phyloP scores from a whole-genome alignment of 2,113 vertebrate species.

The Crotalus tigris region DNA sequence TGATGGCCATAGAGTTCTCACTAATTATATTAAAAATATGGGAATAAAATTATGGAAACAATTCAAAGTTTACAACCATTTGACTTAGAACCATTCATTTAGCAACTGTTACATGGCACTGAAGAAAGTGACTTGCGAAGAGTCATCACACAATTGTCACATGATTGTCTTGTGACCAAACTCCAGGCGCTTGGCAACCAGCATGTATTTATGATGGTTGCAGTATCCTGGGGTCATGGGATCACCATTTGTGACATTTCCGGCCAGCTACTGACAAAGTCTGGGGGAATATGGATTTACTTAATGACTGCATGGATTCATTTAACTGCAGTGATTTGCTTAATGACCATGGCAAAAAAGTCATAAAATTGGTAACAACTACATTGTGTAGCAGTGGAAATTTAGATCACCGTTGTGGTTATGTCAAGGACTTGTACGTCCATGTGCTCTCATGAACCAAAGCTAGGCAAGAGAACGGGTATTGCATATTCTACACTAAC shows the following conservation, averaged over 20 bases:
- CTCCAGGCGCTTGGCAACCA: not conserved
- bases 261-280: not conserved
- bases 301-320: not conserved
- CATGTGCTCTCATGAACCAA: not conserved
- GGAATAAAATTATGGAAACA: not conserved
- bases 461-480: not conserved
- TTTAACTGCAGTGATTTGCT: not conserved
- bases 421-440: not conserved
- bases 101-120: not conserved
- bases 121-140: not conserved
- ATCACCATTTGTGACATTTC: not conserved
- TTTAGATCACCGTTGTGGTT: not conserved
- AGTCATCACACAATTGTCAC: not conserved
- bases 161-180: not conserved
- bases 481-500: not conserved
- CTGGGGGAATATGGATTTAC: not conserved
- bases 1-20: not conserved
- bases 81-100: not conserved
- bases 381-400: not conserved
- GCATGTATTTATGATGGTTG: not conserved
- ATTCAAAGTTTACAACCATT: not conserved
- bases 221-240: not conserved
- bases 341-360: not conserved
- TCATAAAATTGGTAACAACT: not conserved
- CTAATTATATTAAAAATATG: not conserved